Evolutionary conservation across 2,797 vertebrate genomes (phyloP), one percentile per base, ranked within the genome.

Genomic region (Acridotheres tristis): DNA sequence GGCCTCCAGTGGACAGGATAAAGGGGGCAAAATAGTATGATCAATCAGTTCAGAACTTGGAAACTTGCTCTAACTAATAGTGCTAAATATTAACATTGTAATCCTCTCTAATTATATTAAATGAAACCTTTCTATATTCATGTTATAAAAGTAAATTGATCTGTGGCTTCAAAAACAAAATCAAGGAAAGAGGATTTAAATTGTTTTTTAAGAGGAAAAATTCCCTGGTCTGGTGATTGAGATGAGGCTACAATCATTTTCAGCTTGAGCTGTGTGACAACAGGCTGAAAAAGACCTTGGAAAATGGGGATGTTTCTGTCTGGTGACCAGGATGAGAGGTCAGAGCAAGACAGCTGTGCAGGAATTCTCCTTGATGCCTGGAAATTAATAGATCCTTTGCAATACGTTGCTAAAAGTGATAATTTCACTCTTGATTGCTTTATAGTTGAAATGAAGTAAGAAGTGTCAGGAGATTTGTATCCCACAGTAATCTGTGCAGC

Each of bases 371-470:
- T 78, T 50, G 55, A 68, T 93, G 59, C 54, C 87, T 92, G 74
- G 59, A 91, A 95, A 90, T 84, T 42, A 91, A 61, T 89, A 73
- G 51, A 55, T 73, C 32, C 27, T 58, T 81, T 84, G 71, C 63
- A 85, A 12, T 51, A 36, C 3, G 2, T 90, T 84, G 55, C 47
- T 77, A 45, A 88, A 92, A 86, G 83, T 75, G 76, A 79, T 91
- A 78, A 93, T 93, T 93, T 96, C 92, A 94, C 73, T 94, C 73
- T 86, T 86, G 82, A 62, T 96, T 93, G 89, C 93, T 85, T 91
- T 90, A 36, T 69, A 76, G 83, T 94, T 84, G 85, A 81, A 84
- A 53, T 93, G 9, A 91, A 94, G 75, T 74, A 82, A 80, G 58
- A 81, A 92, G 47, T 47, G 45, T 57, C 80, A 90, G 42, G 40